Percentiles rank a stretch among this genome's conserved stretches.
These are phyloP conservation scores for Sinhomidia bicolor DNA, from an alignment of 2,888 invertebrate genomes.

Conservation along the genomic window DNA sequence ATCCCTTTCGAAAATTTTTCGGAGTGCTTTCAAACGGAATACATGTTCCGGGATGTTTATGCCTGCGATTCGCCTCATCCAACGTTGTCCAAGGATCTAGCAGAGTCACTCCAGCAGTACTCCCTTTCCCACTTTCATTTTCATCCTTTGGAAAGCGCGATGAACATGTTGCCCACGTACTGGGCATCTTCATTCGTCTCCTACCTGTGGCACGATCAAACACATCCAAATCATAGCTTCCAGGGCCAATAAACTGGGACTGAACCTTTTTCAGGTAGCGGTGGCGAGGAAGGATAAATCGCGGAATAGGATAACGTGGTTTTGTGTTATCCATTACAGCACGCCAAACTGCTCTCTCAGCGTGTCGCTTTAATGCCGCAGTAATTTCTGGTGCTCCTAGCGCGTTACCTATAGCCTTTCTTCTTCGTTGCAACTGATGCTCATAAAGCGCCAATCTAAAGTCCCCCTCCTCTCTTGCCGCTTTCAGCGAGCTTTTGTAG, in stretches of 20 bases:
- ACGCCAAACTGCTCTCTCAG: constrained; percentile 59
- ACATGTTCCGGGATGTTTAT: constrained; percentile 57
- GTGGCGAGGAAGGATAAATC: constrained; percentile 63
- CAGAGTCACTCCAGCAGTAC: neutral
- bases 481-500: constrained; percentile 24
- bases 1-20: constrained; percentile 31
- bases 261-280: constrained; percentile 56
- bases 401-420: constrained; percentile 30
- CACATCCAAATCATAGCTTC: constrained; percentile 60
- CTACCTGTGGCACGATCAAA: constrained; percentile 12
- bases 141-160: constrained; percentile 65
- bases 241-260: constrained; percentile 61
- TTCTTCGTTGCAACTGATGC: constrained; percentile 43
- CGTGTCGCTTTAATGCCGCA: constrained; percentile 42
- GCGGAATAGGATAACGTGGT: constrained; percentile 63
- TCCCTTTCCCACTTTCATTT: neutral
- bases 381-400: constrained; percentile 58
- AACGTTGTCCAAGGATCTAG: constrained; percentile 50
- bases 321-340: constrained; percentile 63
- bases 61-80: constrained; percentile 45
- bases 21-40: constrained; percentile 68
- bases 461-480: neutral
- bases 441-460: constrained; percentile 35
- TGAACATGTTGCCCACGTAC: constrained; percentile 52
- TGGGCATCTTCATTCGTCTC: constrained; percentile 31